Conservation (phyloP, 1,140 invertebrate species). For the Drosophila mojavensis region DNA sequence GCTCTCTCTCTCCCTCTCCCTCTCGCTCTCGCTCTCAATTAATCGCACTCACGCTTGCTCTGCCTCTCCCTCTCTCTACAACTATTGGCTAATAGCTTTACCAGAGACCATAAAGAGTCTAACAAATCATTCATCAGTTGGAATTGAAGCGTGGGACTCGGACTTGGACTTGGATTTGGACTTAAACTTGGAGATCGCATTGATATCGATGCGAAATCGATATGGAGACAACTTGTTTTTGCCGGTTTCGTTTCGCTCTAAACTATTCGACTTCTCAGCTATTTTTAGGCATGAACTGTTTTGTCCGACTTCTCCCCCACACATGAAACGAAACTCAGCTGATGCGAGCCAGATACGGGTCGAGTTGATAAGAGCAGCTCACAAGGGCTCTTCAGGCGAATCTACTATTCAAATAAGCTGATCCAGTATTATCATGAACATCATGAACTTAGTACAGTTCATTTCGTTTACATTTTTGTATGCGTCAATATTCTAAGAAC, state of each 20-base stretch:
- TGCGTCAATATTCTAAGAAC: no score
- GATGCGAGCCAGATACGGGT: no score
- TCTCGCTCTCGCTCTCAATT: neutral
- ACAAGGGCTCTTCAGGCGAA: no score
- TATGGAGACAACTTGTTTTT: conserved; percentile 18
- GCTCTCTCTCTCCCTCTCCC: neutral
- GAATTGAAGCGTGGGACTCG: conserved; percentile 48
- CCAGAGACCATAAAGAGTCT: conserved; percentile 19
- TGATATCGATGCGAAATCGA: neutral
- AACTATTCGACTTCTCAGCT: conserved; percentile 4
- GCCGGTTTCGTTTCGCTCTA: conserved; percentile 6
- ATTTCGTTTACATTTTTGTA: no score
- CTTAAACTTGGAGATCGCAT: conserved; percentile 32
- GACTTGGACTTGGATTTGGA: conserved; percentile 12
- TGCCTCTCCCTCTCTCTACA: neutral
- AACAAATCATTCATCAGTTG: neutral
- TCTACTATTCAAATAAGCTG: no score
- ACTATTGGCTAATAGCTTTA: neutral
- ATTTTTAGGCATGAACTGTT: conserved; percentile 45
- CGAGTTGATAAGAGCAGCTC: no score
- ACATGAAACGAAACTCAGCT: neutral
- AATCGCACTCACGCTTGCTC: neutral
- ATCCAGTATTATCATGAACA: no score
- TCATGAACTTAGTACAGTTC: no score
- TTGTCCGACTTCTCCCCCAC: neutral